These are phyloP conservation scores for Polietes domitor DNA, from an alignment of 2,888 invertebrate genomes.

Conservation along the genomic window DNA sequence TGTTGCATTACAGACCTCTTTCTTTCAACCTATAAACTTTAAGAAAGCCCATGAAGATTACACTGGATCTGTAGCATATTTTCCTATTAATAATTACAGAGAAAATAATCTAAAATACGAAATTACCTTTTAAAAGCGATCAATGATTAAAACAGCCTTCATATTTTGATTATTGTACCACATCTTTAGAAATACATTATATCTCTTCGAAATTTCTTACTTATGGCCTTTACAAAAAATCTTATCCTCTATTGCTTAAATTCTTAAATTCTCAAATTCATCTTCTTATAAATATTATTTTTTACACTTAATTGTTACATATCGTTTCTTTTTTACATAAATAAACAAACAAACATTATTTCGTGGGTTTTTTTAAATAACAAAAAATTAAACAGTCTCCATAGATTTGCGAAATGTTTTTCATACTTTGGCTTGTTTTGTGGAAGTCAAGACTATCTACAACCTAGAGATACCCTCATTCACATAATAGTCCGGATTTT, in stretches of 20 bases:
- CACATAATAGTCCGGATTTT: slow-evolving; percentile 71
- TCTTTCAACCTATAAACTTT: too few species aligned
- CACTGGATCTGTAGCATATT: too few species aligned
- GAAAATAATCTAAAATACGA: too few species aligned
- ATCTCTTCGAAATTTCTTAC: too few species aligned
- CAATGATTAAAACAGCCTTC: too few species aligned
- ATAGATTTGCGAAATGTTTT: slow-evolving; percentile 25
- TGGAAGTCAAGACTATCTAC: slow-evolving; percentile 56
- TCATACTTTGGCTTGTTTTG: slow-evolving; percentile 29
- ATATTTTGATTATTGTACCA: too few species aligned
- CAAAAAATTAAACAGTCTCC: slow-evolving; percentile 24
- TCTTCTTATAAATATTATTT: background rate
- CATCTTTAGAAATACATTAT: too few species aligned
- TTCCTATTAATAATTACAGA: too few species aligned
- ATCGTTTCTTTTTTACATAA: slow-evolving; percentile 5
- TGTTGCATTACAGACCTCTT: too few species aligned
- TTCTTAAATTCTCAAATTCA: background rate
- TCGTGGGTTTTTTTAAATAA: background rate
- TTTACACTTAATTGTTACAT: slow-evolving; percentile 10
- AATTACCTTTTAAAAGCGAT: too few species aligned
- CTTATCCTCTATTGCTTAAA: background rate
- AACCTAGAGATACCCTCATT: slow-evolving; percentile 76
- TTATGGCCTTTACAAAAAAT: slow-evolving; percentile 1
- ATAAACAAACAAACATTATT: background rate
- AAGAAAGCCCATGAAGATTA: too few species aligned